Evolutionary conservation across 2,113 vertebrate genomes (phyloP).

Genomic region (Amphiprion ocellaris): DNA sequence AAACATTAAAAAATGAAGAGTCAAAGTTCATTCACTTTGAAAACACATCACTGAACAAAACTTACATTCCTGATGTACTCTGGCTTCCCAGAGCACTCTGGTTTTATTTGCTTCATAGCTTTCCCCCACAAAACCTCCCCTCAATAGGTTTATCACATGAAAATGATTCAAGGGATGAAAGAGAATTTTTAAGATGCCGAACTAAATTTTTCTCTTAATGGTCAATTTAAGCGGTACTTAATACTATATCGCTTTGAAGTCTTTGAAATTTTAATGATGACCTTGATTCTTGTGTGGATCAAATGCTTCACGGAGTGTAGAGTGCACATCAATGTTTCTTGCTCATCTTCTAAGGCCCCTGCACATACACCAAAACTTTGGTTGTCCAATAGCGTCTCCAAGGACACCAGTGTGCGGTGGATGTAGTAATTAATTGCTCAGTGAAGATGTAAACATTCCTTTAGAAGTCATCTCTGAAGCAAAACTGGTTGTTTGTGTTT

Average conservation of each 20-base stretch:
- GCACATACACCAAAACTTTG: constrained; percentile 34
- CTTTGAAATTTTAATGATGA: constrained; percentile 74
- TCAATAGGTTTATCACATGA: constrained; percentile 54
- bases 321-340: constrained; percentile 42
- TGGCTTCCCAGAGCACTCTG: constrained; percentile 5
- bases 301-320: constrained; percentile 41
- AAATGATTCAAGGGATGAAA: constrained; percentile 70
- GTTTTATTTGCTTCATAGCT: constrained; percentile 28
- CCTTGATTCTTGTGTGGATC: constrained; percentile 72
- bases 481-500: constrained; percentile 33
- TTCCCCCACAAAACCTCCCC: constrained; percentile 21
- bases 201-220: constrained; percentile 84
- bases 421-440: constrained; percentile 59
- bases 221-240: constrained; percentile 68
- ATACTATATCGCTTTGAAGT: constrained; percentile 65
- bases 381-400: constrained; percentile 57
- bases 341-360: constrained; percentile 27
- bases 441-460: constrained; percentile 55
- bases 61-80: not conserved
- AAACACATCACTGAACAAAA: constrained; percentile 45
- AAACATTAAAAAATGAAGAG: not conserved
- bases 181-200: constrained; percentile 62
- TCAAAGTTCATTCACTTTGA: constrained; percentile 18
- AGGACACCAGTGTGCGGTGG: constrained; percentile 54
- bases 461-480: constrained; percentile 45